Conservation (phyloP, 2,888 invertebrate genomes). For the Drosophila fungiperda region DNA sequence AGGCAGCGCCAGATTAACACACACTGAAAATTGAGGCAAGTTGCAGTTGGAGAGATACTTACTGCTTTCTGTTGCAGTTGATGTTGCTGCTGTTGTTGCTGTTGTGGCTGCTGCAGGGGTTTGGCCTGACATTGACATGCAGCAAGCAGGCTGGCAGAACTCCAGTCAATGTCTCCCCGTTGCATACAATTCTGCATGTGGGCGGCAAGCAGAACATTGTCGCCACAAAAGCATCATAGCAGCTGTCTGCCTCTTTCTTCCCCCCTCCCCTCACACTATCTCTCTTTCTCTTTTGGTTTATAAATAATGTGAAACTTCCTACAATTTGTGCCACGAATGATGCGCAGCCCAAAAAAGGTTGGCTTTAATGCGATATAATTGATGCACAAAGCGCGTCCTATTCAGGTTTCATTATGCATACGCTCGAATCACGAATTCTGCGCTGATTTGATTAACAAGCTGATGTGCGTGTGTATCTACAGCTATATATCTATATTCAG, state of each 20-base stretch:
- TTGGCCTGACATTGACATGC: constrained; percentile 68
- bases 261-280: background rate
- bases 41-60: constrained; percentile 44
- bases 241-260: background rate
- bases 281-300: constrained; percentile 10
- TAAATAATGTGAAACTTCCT: constrained; percentile 74
- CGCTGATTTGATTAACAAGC: constrained; percentile 67
- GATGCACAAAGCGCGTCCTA: constrained; percentile 68
- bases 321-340: constrained; percentile 69
- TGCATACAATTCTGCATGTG: constrained; percentile 37
- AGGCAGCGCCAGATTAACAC: constrained; percentile 65
- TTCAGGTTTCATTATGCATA: constrained; percentile 61
- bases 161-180: constrained; percentile 13
- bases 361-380: constrained; percentile 74
- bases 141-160: constrained; percentile 24
- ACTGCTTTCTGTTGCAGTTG: constrained; percentile 2
- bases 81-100: constrained; percentile 16
- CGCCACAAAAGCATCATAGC: constrained; percentile 20
- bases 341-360: constrained; percentile 37
- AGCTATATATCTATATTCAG: constrained; percentile 10
- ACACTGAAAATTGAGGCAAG: constrained; percentile 51
- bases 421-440: constrained; percentile 26
- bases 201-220: constrained; percentile 43
- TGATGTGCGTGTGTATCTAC: constrained; percentile 31
- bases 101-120: constrained; percentile 21